Evolutionary conservation across 2,888 invertebrate species (phyloP), one percentile per base, ranked within the genome.

Genomic region (Ctena decussata): DNA sequence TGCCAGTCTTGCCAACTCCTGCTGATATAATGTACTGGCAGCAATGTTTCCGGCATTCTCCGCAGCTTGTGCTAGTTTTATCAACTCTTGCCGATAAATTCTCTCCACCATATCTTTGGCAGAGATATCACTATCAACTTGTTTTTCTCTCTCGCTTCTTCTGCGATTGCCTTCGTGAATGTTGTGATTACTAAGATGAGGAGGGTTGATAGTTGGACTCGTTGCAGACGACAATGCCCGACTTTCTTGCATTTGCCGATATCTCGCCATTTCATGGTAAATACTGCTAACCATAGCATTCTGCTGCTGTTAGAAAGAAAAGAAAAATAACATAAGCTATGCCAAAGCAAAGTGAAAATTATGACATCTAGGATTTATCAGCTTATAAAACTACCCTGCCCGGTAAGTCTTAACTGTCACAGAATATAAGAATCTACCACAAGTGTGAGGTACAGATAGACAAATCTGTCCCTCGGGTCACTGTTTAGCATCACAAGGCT

Each of bases 1-100:
- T 18, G 98, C 98, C 90, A 99, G 96, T 96, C 99, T 98, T 94
- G 98, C 97, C 88, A 99, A 97, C 96, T 99, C 99, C 89, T 99
- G 97, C 95, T 98, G 98, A 96, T 98, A 99, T 37, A 98, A 98
- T 94, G 98, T 98, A 82, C 94, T 93, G 70, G 95, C 95, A 41
- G 95, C 95, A 37, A 95, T 87, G 84, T 95, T 95, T 35, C 95
- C 95, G 27, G 94, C 94, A 80, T 92, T 92, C 78, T 95, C 94
- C 0, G 95, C 95, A 37, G 94, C 94, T 49, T 93, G 98, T 97
- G 99, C 98, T 79, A 99, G 97, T 95, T 99, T 99, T 82, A 98
- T 98, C 87, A 99, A 96, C 95, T 99, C 99, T 79, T 95, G 95
- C 11, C 93, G 90, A 87, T 96, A 95, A 80, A 95, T 96, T 69